Conservation (phyloP, 2,113 vertebrate species). For the Trochalopteron elliotii region DNA sequence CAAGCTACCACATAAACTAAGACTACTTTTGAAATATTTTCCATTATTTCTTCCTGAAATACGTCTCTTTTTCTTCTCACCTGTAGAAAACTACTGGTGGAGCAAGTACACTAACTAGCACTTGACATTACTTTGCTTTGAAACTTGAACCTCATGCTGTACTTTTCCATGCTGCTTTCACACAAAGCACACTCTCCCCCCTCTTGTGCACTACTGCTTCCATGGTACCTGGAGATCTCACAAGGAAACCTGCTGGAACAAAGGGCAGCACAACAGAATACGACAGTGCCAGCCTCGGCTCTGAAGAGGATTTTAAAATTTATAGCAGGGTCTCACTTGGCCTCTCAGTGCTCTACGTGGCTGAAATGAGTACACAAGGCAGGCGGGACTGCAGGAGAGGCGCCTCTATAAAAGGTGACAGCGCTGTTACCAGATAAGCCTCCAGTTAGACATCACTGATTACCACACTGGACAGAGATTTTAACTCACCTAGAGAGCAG, state of each 20-base stretch:
- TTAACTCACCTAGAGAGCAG: constrained; percentile 12
- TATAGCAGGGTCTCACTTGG: background rate
- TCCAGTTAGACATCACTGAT: background rate
- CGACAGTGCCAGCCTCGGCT: background rate
- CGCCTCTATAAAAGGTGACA: background rate
- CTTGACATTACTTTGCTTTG: background rate
- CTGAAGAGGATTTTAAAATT: constrained; percentile 23
- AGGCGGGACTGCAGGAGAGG: background rate
- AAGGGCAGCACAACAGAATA: background rate
- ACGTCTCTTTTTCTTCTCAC: background rate
- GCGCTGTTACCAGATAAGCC: background rate
- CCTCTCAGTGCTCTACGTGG: background rate
- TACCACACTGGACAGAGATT: background rate
- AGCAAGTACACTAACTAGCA: background rate
- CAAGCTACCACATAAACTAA: background rate
- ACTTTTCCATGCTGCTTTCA: background rate
- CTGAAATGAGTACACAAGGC: background rate
- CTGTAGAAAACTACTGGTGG: background rate
- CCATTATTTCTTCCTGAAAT: background rate
- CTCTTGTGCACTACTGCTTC: background rate
- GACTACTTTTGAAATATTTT: background rate
- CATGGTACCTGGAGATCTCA: background rate
- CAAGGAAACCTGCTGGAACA: background rate
- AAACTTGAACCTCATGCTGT: background rate
- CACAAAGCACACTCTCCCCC: background rate